A percentile compares a stretch with the other conserved stretches of the same genome.
phyloP scores from a whole-genome alignment of 1,140 invertebrate genomes.

The Papilio polyxenes region DNA sequence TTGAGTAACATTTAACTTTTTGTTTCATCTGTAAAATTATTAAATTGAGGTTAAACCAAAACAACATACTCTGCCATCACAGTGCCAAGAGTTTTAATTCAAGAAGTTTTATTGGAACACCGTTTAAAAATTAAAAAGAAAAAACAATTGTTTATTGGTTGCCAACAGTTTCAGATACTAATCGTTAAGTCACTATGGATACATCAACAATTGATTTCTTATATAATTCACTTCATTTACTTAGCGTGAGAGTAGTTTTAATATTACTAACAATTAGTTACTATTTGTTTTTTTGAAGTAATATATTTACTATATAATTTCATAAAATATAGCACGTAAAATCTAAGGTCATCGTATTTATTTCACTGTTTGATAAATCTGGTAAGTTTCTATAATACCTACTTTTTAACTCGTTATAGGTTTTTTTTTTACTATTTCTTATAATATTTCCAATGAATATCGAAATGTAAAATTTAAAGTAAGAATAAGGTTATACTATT shows the following conservation, averaged over 20 bases:
- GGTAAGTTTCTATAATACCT: slow-evolving; percentile 23
- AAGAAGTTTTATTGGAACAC: slow-evolving; percentile 5
- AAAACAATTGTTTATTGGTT: slow-evolving; percentile 43
- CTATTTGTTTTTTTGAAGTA: slow-evolving; percentile 10
- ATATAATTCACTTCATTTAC: slow-evolving; percentile 23
- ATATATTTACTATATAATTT: slow-evolving; percentile 22
- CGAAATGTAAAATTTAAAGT: not conserved
- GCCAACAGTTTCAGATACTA: slow-evolving; percentile 25
- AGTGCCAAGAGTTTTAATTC: not conserved
- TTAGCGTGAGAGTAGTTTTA: slow-evolving; percentile 23
- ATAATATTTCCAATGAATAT: not conserved
- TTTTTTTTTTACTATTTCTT: not conserved
- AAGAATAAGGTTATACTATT: not conserved
- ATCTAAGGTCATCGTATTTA: slow-evolving; percentile 13
- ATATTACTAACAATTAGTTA: slow-evolving; percentile 8
- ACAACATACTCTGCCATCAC: not conserved
- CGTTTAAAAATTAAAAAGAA: slow-evolving; percentile 29
- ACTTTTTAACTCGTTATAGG: not conserved
- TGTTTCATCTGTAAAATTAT: slow-evolving; percentile 62
- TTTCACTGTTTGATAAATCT: slow-evolving; percentile 9
- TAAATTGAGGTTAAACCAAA: slow-evolving; percentile 12
- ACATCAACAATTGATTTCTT: slow-evolving; percentile 52
- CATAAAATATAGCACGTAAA: not conserved
- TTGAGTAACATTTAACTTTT: slow-evolving; percentile 63
- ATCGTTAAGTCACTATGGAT: slow-evolving; percentile 57